These are phyloP conservation scores for Protonibea diacanthus DNA, from an alignment of 2,797 vertebrate species.

Conservation along the genomic window DNA sequence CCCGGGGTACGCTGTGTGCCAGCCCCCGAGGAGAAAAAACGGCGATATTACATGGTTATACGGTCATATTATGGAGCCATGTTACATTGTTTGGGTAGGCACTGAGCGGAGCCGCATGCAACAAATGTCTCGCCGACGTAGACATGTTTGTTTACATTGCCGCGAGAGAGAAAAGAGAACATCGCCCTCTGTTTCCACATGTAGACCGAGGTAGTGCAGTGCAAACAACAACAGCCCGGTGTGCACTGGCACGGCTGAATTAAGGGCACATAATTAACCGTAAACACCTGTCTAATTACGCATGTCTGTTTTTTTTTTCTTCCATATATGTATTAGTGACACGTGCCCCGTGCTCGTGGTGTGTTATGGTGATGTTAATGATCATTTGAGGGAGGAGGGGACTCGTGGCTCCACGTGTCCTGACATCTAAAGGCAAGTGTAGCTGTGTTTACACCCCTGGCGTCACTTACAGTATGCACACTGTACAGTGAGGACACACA, in stretches of 20 bases:
- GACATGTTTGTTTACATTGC: slow-evolving; percentile 84
- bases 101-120: slow-evolving; percentile 48
- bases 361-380: slow-evolving; percentile 50
- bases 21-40: slow-evolving; percentile 19
- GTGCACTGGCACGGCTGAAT: neutral
- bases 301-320: neutral
- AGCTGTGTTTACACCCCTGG: slow-evolving; percentile 72
- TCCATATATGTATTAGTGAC: too few relatives aligned
- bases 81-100: slow-evolving; percentile 31
- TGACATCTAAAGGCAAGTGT: slow-evolving; percentile 54
- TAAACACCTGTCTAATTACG: neutral
- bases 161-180: slow-evolving; percentile 50
- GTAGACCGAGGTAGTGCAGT: slow-evolving; percentile 29
- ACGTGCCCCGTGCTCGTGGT: slow-evolving; percentile 14
- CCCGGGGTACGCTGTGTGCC: slow-evolving; percentile 61
- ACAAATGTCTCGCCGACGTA: slow-evolving; percentile 71
- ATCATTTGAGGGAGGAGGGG: slow-evolving; percentile 58
- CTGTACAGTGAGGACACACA: slow-evolving; percentile 14
- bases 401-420: slow-evolving; percentile 73
- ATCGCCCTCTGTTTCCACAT: slow-evolving; percentile 64
- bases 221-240: slow-evolving; percentile 18
- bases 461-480: slow-evolving; percentile 27
- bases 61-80: too few relatives aligned
- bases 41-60: neutral
- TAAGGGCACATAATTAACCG: too few relatives aligned